Evolutionary conservation across 2,888 invertebrate genomes (phyloP).

Genomic region (Thymelicus acteon): DNA sequence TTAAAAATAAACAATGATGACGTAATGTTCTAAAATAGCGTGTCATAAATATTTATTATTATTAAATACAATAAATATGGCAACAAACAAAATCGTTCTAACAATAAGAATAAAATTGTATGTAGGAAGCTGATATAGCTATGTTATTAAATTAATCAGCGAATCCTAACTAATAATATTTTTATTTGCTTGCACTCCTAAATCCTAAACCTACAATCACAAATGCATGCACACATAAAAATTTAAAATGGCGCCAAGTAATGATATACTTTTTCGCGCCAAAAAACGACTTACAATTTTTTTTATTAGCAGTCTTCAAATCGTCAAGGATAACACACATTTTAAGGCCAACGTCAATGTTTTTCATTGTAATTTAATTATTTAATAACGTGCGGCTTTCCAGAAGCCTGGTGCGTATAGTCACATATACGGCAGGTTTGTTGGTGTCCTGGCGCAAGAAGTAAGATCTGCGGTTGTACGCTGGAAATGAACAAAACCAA

Average conservation of each 20-base stretch:
- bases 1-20: slow-evolving; percentile 1
- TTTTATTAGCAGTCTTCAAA: slow-evolving; percentile 27
- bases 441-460: slow-evolving; percentile 55
- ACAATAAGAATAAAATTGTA: not conserved
- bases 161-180: not conserved
- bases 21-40: not conserved
- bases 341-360: slow-evolving; percentile 10
- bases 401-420: slow-evolving; percentile 62
- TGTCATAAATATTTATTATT: not conserved
- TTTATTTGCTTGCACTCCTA: slow-evolving; percentile 15
- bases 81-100: not conserved
- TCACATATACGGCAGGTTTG: slow-evolving; percentile 80
- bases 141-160: not conserved
- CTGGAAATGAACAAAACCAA: slow-evolving; percentile 44
- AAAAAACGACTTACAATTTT: slow-evolving; percentile 31
- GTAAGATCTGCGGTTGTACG: slow-evolving; percentile 53
- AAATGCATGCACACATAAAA: slow-evolving; percentile 23
- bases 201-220: slow-evolving; percentile 18
- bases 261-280: slow-evolving; percentile 21
- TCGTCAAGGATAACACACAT: slow-evolving; percentile 29
- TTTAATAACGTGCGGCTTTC: slow-evolving; percentile 55
- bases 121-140: not conserved
- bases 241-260: slow-evolving; percentile 10
- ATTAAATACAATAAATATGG: not conserved
- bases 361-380: slow-evolving; percentile 13